phyloP scores from a whole-genome alignment of 1,140 invertebrate genomes.

The Ostrea denselamellosa region DNA sequence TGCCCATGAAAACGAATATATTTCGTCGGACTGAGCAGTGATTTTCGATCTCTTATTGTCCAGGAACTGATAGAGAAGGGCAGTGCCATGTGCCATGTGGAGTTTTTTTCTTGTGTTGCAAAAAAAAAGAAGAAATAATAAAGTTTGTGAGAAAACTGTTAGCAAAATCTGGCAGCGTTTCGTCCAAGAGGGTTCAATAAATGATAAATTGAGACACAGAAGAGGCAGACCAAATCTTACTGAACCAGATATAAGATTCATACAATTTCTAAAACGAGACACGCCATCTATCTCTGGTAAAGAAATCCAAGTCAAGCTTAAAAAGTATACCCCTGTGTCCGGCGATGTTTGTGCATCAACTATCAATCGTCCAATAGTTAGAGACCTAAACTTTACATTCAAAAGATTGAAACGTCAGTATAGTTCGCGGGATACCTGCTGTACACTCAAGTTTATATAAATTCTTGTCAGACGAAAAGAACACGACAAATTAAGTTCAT shows the following conservation, averaged over 20 bases:
- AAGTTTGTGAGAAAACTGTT: no score
- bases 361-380: not conserved
- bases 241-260: constrained; percentile 3
- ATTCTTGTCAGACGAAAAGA: constrained; percentile 30
- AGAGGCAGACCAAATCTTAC: constrained; percentile 19
- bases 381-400: not conserved
- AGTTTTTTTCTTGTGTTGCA: no score
- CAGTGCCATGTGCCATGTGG: no score
- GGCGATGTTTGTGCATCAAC: not conserved
- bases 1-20: no score
- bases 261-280: not conserved
- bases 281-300: not conserved
- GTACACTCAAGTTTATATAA: constrained; percentile 14
- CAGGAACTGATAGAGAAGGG: no score
- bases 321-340: not conserved
- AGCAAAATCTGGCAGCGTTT: no score
- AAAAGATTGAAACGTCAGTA: not conserved
- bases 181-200: no score
- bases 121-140: no score
- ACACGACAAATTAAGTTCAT: constrained; percentile 36
- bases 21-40: no score
- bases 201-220: no score
- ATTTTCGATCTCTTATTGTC: no score
- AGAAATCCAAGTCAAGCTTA: not conserved
- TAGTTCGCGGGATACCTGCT: not conserved